A percentile compares a stretch with the other conserved stretches of the same genome.
phyloP scores from a whole-genome alignment of 2,888 invertebrate genomes.

The Hecatera dysodea region DNA sequence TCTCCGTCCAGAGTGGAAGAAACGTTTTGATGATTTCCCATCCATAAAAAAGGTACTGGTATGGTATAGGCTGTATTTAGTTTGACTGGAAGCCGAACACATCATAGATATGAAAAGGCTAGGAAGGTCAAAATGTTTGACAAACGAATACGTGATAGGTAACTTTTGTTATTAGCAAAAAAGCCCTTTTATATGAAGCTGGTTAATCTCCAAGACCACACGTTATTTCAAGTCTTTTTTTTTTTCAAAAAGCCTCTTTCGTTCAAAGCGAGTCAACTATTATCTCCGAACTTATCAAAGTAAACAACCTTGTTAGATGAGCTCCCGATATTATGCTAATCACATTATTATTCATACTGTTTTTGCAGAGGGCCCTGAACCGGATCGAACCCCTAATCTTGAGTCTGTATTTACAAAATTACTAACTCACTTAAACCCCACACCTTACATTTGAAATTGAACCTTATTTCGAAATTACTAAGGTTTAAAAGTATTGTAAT shows the following conservation, averaged over 20 bases:
- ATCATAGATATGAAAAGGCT: no score
- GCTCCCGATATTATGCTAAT: slow-evolving; percentile 88
- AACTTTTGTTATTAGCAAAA: no score
- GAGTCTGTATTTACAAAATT: slow-evolving; percentile 75
- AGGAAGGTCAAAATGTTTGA: no score
- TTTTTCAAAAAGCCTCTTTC: slow-evolving; percentile 34
- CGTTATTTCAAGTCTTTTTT: neutral
- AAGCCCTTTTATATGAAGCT: neutral
- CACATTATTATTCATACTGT: slow-evolving; percentile 90
- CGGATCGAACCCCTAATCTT: slow-evolving; percentile 86
- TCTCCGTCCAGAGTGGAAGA: no score
- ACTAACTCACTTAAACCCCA: slow-evolving; percentile 60
- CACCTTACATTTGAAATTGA: slow-evolving; percentile 58
- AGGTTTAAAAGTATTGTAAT: slow-evolving; percentile 45
- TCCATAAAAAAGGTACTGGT: no score
- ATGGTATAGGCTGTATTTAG: no score
- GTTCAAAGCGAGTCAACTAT: slow-evolving; percentile 75
- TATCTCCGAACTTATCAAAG: slow-evolving; percentile 82
- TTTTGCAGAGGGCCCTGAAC: slow-evolving; percentile 86
- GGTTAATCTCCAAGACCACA: neutral
- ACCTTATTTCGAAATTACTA: slow-evolving; percentile 53
- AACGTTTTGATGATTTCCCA: no score
- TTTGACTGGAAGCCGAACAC: no score
- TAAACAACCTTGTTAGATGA: slow-evolving; percentile 85
- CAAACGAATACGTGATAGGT: no score